Evolutionary conservation across 1,140 invertebrate species (phyloP), one percentile per base, ranked within the genome.

Genomic region (Bursaphelenchus mucronatus): DNA sequence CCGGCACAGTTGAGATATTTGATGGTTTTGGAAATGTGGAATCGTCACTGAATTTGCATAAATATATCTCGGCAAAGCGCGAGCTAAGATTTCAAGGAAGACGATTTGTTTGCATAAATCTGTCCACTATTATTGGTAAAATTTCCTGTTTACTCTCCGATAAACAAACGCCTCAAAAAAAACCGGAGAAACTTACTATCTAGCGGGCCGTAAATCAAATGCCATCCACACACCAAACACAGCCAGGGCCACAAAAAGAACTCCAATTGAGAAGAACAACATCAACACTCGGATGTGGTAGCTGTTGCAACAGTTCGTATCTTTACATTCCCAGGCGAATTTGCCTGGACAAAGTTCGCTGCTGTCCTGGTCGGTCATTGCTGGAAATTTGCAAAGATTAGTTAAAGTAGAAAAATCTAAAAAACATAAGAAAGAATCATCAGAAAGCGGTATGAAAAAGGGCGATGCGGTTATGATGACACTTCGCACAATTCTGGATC

Each of bases 281-380:
- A 71, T 47, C 44, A 71, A 17, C 41, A 71, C 70, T 3, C 70
- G 53, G 30, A 74, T 74, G 58, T 71, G 73, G 52, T 71, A 75
- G 54, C 61, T 68, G 58, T 47, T 64, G 52, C 70, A 71, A 46
- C 70, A 71, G 50, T 44, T 68, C n/a, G 54, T 15, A 10, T 45
- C 52, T n/a, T 53, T 13, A 61, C 70, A 71, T 46, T 71, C 70
- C 30, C 70, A 71, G 8, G 56, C 73, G 49, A 71, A 71, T 15
- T 15, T 13, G 10, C n/a, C 9, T 1, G 59, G 59, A 10, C 59
- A 62, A 17, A 59, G 19, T 4, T 59, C 57, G 15, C 15, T 9
- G 44, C 11, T 45, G 19, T n/a, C n/a, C 11, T 11, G 46, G 41
- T 59, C 57, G n/a, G 57, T 39, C 57, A 59, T 59, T n/a, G 13